These are phyloP conservation scores for Hylomyscus alleni DNA, from an alignment of 2,797 vertebrate genomes.

Conservation along the genomic window DNA sequence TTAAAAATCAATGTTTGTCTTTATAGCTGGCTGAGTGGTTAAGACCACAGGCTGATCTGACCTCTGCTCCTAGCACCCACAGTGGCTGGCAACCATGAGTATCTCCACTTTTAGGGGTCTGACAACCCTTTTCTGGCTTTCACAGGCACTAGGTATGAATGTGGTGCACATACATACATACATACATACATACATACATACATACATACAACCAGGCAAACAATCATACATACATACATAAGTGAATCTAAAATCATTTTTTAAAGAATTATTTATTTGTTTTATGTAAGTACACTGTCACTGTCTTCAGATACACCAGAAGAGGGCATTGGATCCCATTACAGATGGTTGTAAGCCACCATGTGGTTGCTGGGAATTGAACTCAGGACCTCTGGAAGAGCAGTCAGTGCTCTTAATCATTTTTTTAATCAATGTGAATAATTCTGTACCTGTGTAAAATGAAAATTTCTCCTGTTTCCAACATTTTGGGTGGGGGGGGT, in stretches of 20 bases:
- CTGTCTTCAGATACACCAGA: too few species aligned
- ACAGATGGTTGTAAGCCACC: too few species aligned
- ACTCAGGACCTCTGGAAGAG: too few species aligned
- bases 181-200: not conserved
- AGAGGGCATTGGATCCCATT: too few species aligned
- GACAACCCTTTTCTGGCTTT: not conserved
- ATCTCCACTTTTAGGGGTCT: not conserved
- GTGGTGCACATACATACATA: not conserved
- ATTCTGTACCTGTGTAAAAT: conserved; percentile 59
- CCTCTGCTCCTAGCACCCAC: not conserved
- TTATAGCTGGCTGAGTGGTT: not conserved
- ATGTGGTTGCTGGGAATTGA: too few species aligned
- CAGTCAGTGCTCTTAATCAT: not conserved
- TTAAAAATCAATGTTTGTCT: not conserved
- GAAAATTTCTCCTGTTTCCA: not conserved
- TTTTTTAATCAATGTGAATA: not conserved
- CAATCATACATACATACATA: not conserved
- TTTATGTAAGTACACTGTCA: too few species aligned
- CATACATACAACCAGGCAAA: not conserved
- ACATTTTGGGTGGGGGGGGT: not conserved
- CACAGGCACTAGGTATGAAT: not conserved
- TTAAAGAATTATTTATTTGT: too few species aligned
- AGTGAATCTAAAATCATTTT: not conserved
- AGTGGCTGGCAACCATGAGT: not conserved
- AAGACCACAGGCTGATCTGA: not conserved